Conservation (phyloP, 1,140 invertebrate species). For the Colletes latitarsis region DNA sequence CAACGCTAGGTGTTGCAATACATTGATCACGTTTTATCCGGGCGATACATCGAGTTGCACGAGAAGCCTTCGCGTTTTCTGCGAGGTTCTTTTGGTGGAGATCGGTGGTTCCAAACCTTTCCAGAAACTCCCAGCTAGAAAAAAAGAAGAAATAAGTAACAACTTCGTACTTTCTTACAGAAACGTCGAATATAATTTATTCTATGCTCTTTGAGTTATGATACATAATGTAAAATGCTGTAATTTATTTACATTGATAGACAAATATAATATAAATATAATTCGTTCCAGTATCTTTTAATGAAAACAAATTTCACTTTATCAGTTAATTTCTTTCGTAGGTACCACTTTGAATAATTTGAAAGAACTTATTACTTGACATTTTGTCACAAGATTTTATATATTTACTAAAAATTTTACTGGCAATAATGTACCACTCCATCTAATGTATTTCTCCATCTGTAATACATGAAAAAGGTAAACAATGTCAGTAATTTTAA, state of each 20-base stretch:
- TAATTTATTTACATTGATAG: conserved; percentile 5
- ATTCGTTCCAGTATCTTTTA: conserved; percentile 26
- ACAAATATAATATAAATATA: conserved; percentile 20
- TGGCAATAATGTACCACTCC: no score
- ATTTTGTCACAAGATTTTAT: background rate
- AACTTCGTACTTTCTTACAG: no score
- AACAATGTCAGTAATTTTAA: no score
- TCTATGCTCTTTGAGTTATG: background rate
- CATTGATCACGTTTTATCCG: background rate
- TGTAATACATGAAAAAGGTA: no score
- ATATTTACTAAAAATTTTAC: background rate
- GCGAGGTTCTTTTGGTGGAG: no score
- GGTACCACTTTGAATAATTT: background rate
- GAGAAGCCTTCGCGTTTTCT: no score
- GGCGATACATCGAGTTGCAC: background rate
- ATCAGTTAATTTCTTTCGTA: conserved; percentile 11
- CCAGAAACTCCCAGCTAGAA: no score
- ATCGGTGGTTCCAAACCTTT: no score
- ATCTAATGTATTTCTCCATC: no score
- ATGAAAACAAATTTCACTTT: conserved; percentile 36
- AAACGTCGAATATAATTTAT: conserved; percentile 5
- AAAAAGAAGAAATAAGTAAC: no score
- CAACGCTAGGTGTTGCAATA: background rate
- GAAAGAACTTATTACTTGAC: background rate
- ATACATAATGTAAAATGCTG: background rate